Percentiles rank a stretch among this genome's conserved stretches.
phyloP scores from a whole-genome alignment of 2,888 invertebrate species.

The Sthenelais limicola region DNA sequence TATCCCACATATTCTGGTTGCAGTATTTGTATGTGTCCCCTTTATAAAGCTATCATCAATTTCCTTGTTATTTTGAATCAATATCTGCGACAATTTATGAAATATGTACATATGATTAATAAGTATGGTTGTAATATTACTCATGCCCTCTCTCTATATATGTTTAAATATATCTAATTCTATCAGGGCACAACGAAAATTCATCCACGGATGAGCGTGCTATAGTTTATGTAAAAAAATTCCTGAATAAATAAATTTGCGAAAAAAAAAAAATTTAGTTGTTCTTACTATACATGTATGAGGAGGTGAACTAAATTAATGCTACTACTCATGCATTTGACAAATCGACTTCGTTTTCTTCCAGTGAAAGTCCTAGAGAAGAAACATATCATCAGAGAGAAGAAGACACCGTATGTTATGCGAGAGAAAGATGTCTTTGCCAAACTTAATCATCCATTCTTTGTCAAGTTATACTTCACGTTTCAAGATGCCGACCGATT shows the following conservation, averaged over 20 bases:
- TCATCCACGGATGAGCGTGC: too few species aligned
- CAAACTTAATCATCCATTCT: constrained; percentile 84
- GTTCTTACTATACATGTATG: neutral
- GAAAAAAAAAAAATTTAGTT: neutral
- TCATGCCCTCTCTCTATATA: neutral
- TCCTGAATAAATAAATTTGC: too few species aligned
- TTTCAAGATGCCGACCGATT: constrained; percentile 95
- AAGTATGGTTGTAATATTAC: too few species aligned
- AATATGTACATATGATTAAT: too few species aligned
- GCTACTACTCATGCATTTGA: neutral
- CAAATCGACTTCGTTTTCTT: constrained; percentile 63
- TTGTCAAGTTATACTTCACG: constrained; percentile 94
- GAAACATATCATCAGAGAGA: constrained; percentile 91
- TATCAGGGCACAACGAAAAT: too few species aligned
- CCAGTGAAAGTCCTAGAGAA: constrained; percentile 98
- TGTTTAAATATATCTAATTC: neutral
- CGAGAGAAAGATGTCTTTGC: constrained; percentile 94
- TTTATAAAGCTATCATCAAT: too few species aligned
- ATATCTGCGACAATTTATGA: too few species aligned
- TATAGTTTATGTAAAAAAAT: too few species aligned
- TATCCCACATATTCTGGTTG: too few species aligned
- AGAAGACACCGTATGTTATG: constrained; percentile 92
- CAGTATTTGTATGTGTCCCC: too few species aligned
- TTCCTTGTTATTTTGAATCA: too few species aligned
- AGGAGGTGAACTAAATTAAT: neutral